These are phyloP conservation scores for Mesorhabditis sp. DNA, from an alignment of 2,888 invertebrate species.

Conservation along the genomic window DNA sequence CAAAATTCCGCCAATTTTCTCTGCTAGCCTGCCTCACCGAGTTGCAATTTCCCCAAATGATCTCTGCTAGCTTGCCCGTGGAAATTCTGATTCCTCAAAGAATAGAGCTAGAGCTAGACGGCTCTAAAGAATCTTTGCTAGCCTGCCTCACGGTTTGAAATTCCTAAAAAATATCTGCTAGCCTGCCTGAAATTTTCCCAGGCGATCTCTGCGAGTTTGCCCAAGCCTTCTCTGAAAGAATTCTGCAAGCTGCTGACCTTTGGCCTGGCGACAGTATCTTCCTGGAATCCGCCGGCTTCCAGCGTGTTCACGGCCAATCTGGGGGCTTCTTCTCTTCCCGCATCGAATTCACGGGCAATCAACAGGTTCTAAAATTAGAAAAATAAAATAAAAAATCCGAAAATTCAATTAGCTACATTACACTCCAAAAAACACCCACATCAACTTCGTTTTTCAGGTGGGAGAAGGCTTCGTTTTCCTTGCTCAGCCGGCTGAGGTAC, in stretches of 20 bases:
- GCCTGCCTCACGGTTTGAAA: too few relatives aligned
- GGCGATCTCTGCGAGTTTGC: too few relatives aligned
- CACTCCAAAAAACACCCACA: not conserved
- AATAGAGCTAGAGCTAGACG: too few relatives aligned
- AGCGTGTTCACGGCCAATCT: slow-evolving; percentile 26
- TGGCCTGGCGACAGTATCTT: slow-evolving; percentile 21
- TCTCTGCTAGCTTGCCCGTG: too few relatives aligned
- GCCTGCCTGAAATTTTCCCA: too few relatives aligned
- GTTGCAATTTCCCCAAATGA: too few relatives aligned
- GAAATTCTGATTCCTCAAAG: too few relatives aligned
- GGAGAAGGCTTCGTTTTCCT: slow-evolving; percentile 92
- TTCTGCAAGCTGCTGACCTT: slow-evolving; percentile 14
- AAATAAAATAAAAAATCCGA: not conserved
- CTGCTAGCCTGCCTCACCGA: too few relatives aligned
- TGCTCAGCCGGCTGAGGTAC: slow-evolving; percentile 35
- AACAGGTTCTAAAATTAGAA: slow-evolving; percentile 40
- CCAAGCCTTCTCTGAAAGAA: too few relatives aligned
- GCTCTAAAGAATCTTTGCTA: too few relatives aligned
- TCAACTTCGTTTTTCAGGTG: slow-evolving; percentile 3
- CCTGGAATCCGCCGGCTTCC: slow-evolving; percentile 20
- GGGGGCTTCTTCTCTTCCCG: slow-evolving; percentile 44
- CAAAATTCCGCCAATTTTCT: not conserved
- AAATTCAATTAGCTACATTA: not conserved
- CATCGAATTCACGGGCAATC: slow-evolving; percentile 49
- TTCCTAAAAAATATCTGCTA: too few relatives aligned